Conservation (phyloP, 2,888 invertebrate genomes). For the Callyntrura guangdongensis region DNA sequence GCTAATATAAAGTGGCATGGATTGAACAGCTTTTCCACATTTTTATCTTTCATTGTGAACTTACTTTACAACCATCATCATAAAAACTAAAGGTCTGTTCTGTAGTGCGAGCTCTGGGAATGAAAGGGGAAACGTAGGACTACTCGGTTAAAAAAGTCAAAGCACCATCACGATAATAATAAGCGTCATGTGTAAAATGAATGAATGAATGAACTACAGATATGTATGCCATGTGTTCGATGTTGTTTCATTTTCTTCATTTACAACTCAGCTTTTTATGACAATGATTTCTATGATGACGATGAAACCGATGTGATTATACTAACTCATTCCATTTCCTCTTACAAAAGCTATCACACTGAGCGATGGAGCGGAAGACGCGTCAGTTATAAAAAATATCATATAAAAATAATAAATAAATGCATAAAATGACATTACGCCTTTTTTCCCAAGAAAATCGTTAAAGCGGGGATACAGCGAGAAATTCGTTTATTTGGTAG, state of each 20-base stretch:
- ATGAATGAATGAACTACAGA: conserved; percentile 7
- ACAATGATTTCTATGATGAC: background rate
- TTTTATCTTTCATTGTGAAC: conserved; percentile 7
- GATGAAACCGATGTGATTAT: background rate
- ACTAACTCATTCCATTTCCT: conserved; percentile 38
- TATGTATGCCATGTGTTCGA: conserved; percentile 13
- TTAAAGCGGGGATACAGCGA: too few relatives aligned
- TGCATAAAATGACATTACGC: background rate
- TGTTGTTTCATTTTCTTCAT: conserved; percentile 35
- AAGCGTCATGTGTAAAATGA: conserved; percentile 3
- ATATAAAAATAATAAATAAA: background rate
- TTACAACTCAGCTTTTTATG: background rate
- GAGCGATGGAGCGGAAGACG: background rate
- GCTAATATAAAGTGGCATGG: background rate
- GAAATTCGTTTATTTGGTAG: too few relatives aligned
- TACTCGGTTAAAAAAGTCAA: background rate
- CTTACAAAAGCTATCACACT: background rate
- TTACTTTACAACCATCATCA: conserved; percentile 11
- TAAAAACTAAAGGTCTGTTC: background rate
- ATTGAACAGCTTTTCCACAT: background rate
- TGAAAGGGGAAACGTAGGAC: background rate
- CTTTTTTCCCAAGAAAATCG: background rate
- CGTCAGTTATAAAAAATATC: background rate
- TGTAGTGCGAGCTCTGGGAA: background rate
- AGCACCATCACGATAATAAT: background rate